Percentiles rank a stretch among this genome's conserved stretches.
These are phyloP conservation scores for Salvelinus fontinalis DNA, from an alignment of 2,113 vertebrate species.

Conservation along the genomic window DNA sequence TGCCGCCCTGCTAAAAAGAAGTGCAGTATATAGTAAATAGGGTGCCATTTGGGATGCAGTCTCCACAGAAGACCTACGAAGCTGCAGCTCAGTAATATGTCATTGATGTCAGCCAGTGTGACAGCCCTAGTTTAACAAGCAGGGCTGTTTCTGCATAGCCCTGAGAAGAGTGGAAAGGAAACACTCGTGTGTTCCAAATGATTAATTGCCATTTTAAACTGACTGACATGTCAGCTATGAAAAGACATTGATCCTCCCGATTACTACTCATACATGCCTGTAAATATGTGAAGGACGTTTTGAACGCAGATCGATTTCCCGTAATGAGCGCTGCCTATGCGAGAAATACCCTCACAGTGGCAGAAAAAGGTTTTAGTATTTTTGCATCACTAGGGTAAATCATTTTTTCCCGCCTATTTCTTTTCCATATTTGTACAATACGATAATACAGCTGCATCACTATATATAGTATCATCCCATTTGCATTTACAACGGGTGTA, in stretches of 20 bases:
- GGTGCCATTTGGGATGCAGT: too few relatives aligned
- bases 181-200: not conserved
- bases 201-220: constrained; percentile 1
- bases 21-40: too few relatives aligned
- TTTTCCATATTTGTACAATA: constrained; percentile 12
- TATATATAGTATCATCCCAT: too few relatives aligned
- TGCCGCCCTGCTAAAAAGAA: too few relatives aligned
- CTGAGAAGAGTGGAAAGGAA: not conserved
- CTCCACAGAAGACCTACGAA: too few relatives aligned
- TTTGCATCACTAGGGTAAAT: constrained; percentile 12
- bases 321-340: not conserved
- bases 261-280: constrained; percentile 1
- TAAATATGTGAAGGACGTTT: not conserved
- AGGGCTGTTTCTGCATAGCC: too few relatives aligned
- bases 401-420: not conserved
- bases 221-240: not conserved
- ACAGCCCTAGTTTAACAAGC: too few relatives aligned
- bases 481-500: too few relatives aligned
- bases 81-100: too few relatives aligned
- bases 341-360: not conserved
- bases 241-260: constrained; percentile 7
- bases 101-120: too few relatives aligned
- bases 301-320: not conserved
- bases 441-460: too few relatives aligned
- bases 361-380: not conserved